Percentiles rank a stretch among this genome's conserved stretches.
These are phyloP conservation scores for Atta colombica DNA, from an alignment of 1,140 invertebrate genomes.

Conservation along the genomic window DNA sequence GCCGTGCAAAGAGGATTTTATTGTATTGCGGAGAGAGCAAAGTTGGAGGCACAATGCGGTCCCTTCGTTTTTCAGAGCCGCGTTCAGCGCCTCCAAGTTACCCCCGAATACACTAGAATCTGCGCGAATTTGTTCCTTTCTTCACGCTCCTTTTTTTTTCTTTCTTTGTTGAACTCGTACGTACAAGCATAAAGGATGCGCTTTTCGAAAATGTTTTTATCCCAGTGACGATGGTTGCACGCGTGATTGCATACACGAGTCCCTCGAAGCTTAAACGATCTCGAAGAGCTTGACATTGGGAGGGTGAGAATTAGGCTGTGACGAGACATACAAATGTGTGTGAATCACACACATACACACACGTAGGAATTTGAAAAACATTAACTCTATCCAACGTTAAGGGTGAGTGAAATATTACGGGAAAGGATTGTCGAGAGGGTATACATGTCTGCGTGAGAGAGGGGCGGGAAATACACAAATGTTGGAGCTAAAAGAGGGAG, in stretches of 20 bases:
- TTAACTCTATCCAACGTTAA: constrained; percentile 51
- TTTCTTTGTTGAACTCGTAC: background rate
- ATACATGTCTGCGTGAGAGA: constrained; percentile 8
- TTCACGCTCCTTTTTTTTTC: background rate
- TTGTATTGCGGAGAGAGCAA: constrained; percentile 82
- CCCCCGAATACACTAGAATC: constrained; percentile 29
- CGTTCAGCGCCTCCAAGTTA: constrained; percentile 51
- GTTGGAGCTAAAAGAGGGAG: constrained; percentile 46
- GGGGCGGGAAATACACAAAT: constrained; percentile 32
- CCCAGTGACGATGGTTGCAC: background rate
- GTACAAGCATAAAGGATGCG: constrained; percentile 52
- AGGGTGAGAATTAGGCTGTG: constrained; percentile 48
- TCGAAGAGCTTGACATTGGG: constrained; percentile 28
- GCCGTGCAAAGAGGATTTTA: constrained; percentile 84
- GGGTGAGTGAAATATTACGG: constrained; percentile 66
- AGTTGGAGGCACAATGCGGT: constrained; percentile 76
- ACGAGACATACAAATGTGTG: constrained; percentile 7
- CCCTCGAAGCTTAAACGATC: constrained; percentile 41
- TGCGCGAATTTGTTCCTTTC: background rate
- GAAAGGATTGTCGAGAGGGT: constrained; percentile 21
- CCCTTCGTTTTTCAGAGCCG: constrained; percentile 6
- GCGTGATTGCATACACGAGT: constrained; percentile 2
- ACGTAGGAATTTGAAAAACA: constrained; percentile 60
- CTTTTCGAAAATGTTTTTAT: constrained; percentile 62
- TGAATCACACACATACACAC: background rate